phyloP scores from a whole-genome alignment of 53 echinoderm and acorn worm genomes.

The Zoroaster sp. region DNA sequence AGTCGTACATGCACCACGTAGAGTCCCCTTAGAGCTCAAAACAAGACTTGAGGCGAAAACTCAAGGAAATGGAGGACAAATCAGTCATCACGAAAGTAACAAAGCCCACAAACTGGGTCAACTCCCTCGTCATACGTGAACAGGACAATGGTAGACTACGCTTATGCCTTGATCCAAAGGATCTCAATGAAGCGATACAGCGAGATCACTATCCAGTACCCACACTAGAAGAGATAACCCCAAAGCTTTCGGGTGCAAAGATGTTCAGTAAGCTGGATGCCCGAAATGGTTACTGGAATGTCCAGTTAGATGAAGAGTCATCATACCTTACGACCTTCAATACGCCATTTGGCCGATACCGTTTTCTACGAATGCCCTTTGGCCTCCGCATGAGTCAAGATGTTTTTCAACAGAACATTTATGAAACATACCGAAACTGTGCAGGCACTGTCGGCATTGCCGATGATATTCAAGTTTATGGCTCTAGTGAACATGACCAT shows the following conservation, averaged over 20 bases:
- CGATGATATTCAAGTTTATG: slow-evolving; percentile 28
- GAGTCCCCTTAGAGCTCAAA: slow-evolving; percentile 35
- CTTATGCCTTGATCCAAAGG: slow-evolving; percentile 40
- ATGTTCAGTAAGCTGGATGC: slow-evolving; percentile 29
- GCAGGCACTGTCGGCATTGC: slow-evolving; percentile 38
- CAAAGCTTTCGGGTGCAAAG: not conserved
- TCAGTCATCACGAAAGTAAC: slow-evolving; percentile 33
- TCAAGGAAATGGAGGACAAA: slow-evolving; percentile 6
- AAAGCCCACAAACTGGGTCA: slow-evolving; percentile 60
- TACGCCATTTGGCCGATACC: slow-evolving; percentile 18
- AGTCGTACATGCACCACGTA: slow-evolving; percentile 48
- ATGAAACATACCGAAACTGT: not conserved
- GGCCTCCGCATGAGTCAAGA: too few species aligned
- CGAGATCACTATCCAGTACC: slow-evolving; percentile 56
- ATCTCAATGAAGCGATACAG: slow-evolving; percentile 60
- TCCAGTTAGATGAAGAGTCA: not conserved
- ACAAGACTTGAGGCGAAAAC: slow-evolving; percentile 34
- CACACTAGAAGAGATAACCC: slow-evolving; percentile 51
- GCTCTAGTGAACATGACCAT: not conserved
- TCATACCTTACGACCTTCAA: not conserved
- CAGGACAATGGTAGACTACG: slow-evolving; percentile 29
- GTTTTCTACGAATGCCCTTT: not conserved
- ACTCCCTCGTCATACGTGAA: not conserved
- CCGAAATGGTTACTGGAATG: not conserved
- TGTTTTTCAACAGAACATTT: too few species aligned